A percentile compares a stretch with the other conserved stretches of the same genome.
phyloP scores from a whole-genome alignment of 2,113 vertebrate species.

The Patagioenas fasciata region DNA sequence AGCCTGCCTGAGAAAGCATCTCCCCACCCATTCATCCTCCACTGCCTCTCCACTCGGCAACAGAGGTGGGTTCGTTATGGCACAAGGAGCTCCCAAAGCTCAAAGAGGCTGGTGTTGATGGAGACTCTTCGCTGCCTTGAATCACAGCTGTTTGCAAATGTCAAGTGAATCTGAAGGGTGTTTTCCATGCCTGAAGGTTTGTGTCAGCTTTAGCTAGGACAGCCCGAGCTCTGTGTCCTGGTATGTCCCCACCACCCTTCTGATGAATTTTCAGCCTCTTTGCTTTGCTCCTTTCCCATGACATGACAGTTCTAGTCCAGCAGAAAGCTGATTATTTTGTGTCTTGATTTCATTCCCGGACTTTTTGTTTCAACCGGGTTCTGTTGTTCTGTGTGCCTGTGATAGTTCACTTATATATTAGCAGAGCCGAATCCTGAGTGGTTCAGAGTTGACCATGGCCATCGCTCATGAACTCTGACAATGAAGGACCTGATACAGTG shows the following conservation, averaged over 20 bases:
- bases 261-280: background rate
- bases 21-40: conserved; percentile 31
- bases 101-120: background rate
- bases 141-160: conserved; percentile 33
- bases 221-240: background rate
- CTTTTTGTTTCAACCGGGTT: background rate
- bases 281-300: background rate
- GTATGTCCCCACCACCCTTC: rapidly evolving
- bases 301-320: background rate
- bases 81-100: conserved; percentile 29
- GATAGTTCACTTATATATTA: background rate
- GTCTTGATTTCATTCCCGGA: background rate
- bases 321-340: background rate
- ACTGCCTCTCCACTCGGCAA: background rate
- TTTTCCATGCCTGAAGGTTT: background rate
- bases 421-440: background rate
- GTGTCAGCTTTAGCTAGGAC: background rate
- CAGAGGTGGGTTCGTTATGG: background rate
- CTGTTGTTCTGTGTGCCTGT: background rate
- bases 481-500: background rate
- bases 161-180: background rate
- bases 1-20: conserved; percentile 20
- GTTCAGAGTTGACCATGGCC: background rate
- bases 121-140: background rate
- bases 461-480: background rate